Evolutionary conservation across 2,797 vertebrate genomes (phyloP).

Genomic region (Ptychobarbus kaznakovi): DNA sequence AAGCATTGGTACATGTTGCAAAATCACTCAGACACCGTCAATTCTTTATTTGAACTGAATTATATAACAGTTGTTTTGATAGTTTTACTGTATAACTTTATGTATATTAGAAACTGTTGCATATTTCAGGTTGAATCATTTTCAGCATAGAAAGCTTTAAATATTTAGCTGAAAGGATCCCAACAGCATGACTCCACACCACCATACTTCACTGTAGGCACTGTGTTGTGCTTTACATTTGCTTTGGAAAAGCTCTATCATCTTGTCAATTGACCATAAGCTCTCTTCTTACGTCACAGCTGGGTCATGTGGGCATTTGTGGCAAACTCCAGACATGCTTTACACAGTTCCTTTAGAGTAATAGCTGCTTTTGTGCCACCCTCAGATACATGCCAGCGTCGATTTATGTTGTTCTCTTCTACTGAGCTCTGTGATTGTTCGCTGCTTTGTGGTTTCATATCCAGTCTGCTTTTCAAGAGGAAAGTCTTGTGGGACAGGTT

Average conservation of each 20-base stretch:
- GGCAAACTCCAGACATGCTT: neutral
- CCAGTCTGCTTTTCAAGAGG: neutral
- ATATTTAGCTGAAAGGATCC: neutral
- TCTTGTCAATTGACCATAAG: neutral
- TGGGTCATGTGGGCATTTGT: neutral
- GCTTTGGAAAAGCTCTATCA: neutral
- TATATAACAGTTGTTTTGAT: neutral
- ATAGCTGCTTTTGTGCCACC: neutral
- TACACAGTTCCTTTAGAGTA: neutral
- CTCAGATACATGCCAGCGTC: neutral
- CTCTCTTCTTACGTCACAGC: neutral
- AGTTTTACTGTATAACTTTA: neutral
- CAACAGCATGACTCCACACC: neutral
- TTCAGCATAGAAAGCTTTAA: neutral
- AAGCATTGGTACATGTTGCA: neutral
- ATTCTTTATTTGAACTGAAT: neutral
- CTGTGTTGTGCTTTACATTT: neutral
- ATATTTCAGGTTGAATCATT: neutral
- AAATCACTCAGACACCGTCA: neutral
- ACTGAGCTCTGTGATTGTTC: conserved; percentile 9
- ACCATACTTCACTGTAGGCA: conserved; percentile 6
- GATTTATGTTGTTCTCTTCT: neutral
- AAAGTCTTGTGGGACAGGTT: conserved; percentile 9
- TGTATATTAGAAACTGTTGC: neutral
- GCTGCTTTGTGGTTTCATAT: neutral